phyloP scores from a whole-genome alignment of 2,888 invertebrate species.

The Cosmopolites sordidus region DNA sequence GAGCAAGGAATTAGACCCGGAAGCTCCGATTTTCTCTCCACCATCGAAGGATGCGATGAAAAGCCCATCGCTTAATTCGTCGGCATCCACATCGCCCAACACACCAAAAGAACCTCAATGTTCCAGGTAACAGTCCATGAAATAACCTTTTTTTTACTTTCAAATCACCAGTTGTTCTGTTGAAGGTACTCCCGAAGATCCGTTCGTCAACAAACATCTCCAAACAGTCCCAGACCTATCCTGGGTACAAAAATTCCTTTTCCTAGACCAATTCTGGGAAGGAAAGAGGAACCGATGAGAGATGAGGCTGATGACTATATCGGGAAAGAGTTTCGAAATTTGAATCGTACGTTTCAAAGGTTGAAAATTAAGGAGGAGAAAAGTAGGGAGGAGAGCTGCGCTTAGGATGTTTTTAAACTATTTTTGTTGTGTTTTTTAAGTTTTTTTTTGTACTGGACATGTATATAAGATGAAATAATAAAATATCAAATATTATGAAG shows the following conservation, averaged over 20 bases:
- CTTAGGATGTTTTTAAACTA: neutral
- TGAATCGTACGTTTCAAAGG: slow-evolving; percentile 29
- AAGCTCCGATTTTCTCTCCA: slow-evolving; percentile 34
- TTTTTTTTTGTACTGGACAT: too few species aligned
- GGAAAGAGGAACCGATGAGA: slow-evolving; percentile 26
- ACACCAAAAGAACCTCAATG: slow-evolving; percentile 26
- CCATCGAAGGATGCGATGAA: slow-evolving; percentile 23
- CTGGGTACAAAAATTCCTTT: slow-evolving; percentile 32
- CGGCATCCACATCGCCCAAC: slow-evolving; percentile 11
- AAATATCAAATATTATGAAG: too few species aligned
- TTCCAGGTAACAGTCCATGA: slow-evolving; percentile 26
- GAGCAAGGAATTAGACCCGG: slow-evolving; percentile 34
- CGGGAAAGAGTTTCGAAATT: slow-evolving; percentile 32
- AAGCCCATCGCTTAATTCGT: slow-evolving; percentile 8
- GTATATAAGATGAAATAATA: too few species aligned
- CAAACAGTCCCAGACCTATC: slow-evolving; percentile 34
- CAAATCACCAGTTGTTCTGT: too few species aligned
- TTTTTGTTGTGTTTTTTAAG: neutral
- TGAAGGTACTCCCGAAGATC: slow-evolving; percentile 28
- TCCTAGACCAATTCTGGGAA: slow-evolving; percentile 35
- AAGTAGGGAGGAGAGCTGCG: slow-evolving; percentile 12
- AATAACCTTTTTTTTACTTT: too few species aligned
- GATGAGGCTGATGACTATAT: slow-evolving; percentile 33
- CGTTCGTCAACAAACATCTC: slow-evolving; percentile 23
- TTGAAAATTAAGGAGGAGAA: slow-evolving; percentile 27